Evolutionary conservation across 2,113 vertebrate genomes (phyloP).

Genomic region (Protobothrops flavoviridis): DNA sequence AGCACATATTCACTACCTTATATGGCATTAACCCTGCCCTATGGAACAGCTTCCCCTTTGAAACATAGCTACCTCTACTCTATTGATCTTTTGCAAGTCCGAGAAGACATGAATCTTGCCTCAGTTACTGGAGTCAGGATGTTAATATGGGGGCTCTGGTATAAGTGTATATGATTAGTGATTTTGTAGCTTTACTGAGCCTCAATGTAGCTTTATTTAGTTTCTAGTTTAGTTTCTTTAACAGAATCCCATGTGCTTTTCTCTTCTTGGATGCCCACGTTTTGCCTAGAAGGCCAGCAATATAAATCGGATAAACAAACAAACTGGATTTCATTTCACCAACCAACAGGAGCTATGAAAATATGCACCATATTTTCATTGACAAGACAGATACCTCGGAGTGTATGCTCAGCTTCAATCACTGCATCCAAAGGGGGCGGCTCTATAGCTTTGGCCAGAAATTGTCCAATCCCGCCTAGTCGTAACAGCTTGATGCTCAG

Average conservation of each 20-base stretch:
- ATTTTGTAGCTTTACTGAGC: neutral
- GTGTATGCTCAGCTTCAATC: constrained; percentile 91
- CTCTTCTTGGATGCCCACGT: neutral
- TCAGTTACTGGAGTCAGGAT: neutral
- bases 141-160: neutral
- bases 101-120: neutral
- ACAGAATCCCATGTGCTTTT: neutral
- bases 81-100: neutral
- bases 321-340: neutral
- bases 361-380: neutral
- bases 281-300: neutral
- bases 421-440: constrained; percentile 93
- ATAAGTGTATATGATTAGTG: neutral
- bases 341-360: neutral
- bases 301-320: neutral
- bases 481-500: constrained; percentile 93
- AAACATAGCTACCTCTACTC: neutral
- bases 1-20: neutral
- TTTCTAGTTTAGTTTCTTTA: no score
- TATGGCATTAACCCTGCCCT: neutral
- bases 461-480: constrained; percentile 89
- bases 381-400: constrained; percentile 72
- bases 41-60: neutral
- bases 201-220: neutral
- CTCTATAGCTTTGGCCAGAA: constrained; percentile 96